Percentiles rank a stretch among this genome's conserved stretches.
phyloP scores from a whole-genome alignment of 2,113 vertebrate species.

The Bujurquina vittata region DNA sequence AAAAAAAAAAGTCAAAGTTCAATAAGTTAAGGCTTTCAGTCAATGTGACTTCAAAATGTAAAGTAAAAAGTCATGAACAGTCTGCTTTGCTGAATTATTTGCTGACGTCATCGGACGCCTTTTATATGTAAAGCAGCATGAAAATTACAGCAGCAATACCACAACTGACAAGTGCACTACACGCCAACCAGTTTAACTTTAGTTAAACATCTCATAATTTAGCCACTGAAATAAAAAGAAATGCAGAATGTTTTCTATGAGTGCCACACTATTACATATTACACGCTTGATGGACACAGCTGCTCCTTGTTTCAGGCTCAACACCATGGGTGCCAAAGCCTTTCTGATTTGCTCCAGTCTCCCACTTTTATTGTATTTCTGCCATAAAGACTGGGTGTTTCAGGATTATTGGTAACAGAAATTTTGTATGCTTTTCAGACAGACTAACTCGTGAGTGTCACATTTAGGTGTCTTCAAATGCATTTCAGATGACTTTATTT shows the following conservation, averaged over 20 bases:
- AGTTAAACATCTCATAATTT: too few relatives aligned
- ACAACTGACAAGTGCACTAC: not conserved
- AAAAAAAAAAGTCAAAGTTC: not conserved
- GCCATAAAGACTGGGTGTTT: not conserved
- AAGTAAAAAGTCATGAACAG: not conserved
- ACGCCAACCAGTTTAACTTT: not conserved
- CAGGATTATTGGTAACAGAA: not conserved
- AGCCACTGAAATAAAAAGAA: not conserved
- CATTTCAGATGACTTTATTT: not conserved
- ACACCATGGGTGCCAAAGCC: not conserved
- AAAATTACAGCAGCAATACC: not conserved
- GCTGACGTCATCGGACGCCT: not conserved
- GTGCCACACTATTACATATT: not conserved
- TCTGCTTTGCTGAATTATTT: not conserved
- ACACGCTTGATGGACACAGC: not conserved
- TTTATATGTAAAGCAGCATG: not conserved
- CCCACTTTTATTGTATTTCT: not conserved
- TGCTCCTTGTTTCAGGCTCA: not conserved
- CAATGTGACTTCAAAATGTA: not conserved
- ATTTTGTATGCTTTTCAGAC: not conserved
- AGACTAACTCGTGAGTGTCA: not conserved
- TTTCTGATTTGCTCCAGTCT: not conserved
- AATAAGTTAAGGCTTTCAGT: not conserved
- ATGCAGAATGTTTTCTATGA: not conserved
- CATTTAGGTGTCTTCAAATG: not conserved